A percentile compares a stretch with the other conserved stretches of the same genome.
These are phyloP conservation scores for Sitta carolinensis DNA, from an alignment of 2,797 vertebrate species.

Conservation along the genomic window DNA sequence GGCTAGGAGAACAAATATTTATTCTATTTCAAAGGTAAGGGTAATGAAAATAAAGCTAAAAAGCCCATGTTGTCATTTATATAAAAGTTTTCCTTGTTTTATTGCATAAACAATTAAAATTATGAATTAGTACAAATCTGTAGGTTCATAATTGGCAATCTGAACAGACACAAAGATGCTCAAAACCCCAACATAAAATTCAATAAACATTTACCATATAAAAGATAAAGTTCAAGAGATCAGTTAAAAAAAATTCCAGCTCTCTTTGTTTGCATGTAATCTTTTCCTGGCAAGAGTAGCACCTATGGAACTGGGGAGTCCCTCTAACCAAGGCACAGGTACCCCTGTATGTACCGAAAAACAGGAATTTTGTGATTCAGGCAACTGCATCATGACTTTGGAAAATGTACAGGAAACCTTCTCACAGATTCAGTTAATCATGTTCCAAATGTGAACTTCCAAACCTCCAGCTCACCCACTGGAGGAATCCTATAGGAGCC, in stretches of 20 bases:
- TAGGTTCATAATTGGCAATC: conserved; percentile 64
- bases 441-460: not conserved
- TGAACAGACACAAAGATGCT: conserved; percentile 57
- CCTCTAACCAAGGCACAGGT: not conserved
- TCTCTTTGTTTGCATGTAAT: not conserved
- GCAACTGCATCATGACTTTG: not conserved
- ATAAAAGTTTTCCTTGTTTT: conserved; percentile 76
- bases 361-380: fast-evolving
- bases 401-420: not conserved
- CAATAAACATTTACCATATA: conserved; percentile 35
- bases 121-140: conserved; percentile 72
- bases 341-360: not conserved
- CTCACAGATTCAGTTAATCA: not conserved
- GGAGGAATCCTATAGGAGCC: not conserved
- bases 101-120: conserved; percentile 76
- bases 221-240: conserved; percentile 38
- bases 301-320: not conserved
- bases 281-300: conserved; percentile 4
- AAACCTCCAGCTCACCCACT: not conserved
- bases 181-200: conserved; percentile 58
- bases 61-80: conserved; percentile 57
- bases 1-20: conserved; percentile 42
- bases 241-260: conserved; percentile 37
- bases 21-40: conserved; percentile 32
- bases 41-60: conserved; percentile 66